These are phyloP conservation scores for Gerris buenoi DNA, from an alignment of 1,140 invertebrate genomes.

Conservation along the genomic window DNA sequence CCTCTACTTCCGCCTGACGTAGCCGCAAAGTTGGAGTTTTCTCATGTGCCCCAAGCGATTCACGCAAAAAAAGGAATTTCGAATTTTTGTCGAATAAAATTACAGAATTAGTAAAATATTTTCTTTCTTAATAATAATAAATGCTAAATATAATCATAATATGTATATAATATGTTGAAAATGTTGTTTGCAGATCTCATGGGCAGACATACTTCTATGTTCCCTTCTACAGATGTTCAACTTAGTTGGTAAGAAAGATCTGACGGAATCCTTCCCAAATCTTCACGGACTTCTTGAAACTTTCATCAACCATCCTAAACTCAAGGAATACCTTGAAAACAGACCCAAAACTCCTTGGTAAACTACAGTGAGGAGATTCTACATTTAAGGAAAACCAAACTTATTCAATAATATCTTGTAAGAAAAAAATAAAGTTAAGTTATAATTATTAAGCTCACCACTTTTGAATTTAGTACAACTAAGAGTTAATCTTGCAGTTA, in stretches of 20 bases:
- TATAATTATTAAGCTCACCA: too few species aligned
- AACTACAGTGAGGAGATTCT: too few species aligned
- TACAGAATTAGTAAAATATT: too few species aligned
- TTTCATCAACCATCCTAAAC: neutral
- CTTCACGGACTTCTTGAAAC: neutral
- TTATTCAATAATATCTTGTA: too few species aligned
- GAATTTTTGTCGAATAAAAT: too few species aligned
- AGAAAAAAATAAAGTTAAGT: too few species aligned
- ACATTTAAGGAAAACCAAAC: too few species aligned
- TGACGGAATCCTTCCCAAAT: neutral
- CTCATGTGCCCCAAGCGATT: neutral
- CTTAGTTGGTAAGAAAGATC: neutral
- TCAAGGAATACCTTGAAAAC: neutral
- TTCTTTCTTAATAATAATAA: neutral
- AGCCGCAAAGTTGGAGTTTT: neutral
- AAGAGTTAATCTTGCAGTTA: too few species aligned
- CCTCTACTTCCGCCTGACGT: neutral
- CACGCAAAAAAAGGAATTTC: too few species aligned
- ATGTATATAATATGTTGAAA: neutral
- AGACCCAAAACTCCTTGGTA: too few species aligned
- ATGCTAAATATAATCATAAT: neutral
- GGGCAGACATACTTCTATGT: neutral
- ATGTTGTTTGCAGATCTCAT: neutral
- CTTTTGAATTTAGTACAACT: too few species aligned
- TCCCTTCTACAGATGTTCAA: neutral